Base-by-base conservation (phyloP, 2,113 vertebrate species). In the Triplophysa dalaica region DNA sequence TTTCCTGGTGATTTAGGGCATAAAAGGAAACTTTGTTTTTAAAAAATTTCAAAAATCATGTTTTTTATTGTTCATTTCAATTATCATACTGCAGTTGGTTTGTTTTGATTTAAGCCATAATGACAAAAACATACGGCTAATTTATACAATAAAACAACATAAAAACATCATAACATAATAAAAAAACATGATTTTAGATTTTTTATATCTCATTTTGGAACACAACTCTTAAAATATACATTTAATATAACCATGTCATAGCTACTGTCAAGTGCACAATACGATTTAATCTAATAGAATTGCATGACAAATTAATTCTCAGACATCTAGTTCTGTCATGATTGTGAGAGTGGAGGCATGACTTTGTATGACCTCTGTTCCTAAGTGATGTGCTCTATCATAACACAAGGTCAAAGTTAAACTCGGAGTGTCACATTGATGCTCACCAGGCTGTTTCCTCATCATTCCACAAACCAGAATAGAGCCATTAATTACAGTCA, bases 381-480 rank as follows among this genome's bases (percentile, higher is more conserved):
- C 29, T 14, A 16, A 21, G 29, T 0, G 8, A 45, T 54, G 21
- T 4, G 26, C 45, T 45, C 50, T 16, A 14, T 16, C 26, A 33
- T 65, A 1, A 65, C 62, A 52, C 12, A 16, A 17, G 22, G 13
- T 8, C 54, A 64, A 38, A 52, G 70, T 70, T 70, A 75, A 74
- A 26, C 19, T 63, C 22, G 29, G n/a, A 21, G 50, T 50, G 78
- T 6, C 8, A 21, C 21, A 41, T 2, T 70, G 63, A 83, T 60
- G 54, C 65, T 70, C 62, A 24, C 70, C 64, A 83, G 72, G 61
- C 17, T 61, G 29, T 45, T n/a, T 73, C 13, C n/a, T 72, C 45
- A 14, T 65, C 52, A 43, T 67, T 66, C 58, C 48, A 22, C 45
- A 61, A n/a, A 38, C 43, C 60, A 64, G 45, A 72, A 73, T 56